Conservation (phyloP, 2,888 invertebrate species). For the Oligia latruncula region DNA sequence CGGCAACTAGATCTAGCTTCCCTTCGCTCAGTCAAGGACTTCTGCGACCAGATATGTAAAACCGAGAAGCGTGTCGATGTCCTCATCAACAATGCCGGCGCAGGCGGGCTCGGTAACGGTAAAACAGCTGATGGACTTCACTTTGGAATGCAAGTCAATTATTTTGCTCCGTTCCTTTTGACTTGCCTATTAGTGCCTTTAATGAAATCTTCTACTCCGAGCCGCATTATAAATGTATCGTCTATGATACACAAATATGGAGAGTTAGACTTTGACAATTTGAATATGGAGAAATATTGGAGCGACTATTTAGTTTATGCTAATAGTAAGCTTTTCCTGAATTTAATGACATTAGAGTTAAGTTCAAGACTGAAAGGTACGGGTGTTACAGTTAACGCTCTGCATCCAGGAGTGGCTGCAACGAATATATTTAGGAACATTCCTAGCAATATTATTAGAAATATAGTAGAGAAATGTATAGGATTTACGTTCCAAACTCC, state of each 20-base stretch:
- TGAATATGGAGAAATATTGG: conserved; percentile 89
- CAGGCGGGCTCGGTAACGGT: conserved; percentile 84
- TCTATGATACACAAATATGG: conserved; percentile 90
- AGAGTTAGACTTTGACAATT: conserved; percentile 84
- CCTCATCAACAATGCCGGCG: conserved; percentile 91
- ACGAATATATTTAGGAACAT: conserved; percentile 92
- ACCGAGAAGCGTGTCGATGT: conserved; percentile 88
- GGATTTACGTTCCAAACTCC: conserved; percentile 89
- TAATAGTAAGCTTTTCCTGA: conserved; percentile 91
- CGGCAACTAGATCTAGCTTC: conserved; percentile 85
- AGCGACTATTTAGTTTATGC: conserved; percentile 86
- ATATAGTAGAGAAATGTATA: conserved; percentile 72
- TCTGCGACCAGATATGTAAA: conserved; percentile 88
- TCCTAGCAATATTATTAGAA: conserved; percentile 80
- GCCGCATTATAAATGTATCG: conserved; percentile 92
- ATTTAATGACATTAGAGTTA: conserved; percentile 91
- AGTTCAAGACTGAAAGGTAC: conserved; percentile 89
- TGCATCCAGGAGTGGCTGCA: conserved; percentile 93
- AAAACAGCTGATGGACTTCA: conserved; percentile 92
- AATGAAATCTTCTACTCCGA: conserved; percentile 90
- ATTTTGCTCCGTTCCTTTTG: conserved; percentile 93
- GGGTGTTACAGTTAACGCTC: conserved; percentile 92
- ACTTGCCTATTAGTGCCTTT: conserved; percentile 90
- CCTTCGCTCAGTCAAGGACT: conserved; percentile 87
- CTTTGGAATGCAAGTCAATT: conserved; percentile 93